Evolutionary conservation across 1,140 invertebrate genomes (phyloP), one percentile per base, ranked within the genome.

Genomic region (Musca vetustissima): DNA sequence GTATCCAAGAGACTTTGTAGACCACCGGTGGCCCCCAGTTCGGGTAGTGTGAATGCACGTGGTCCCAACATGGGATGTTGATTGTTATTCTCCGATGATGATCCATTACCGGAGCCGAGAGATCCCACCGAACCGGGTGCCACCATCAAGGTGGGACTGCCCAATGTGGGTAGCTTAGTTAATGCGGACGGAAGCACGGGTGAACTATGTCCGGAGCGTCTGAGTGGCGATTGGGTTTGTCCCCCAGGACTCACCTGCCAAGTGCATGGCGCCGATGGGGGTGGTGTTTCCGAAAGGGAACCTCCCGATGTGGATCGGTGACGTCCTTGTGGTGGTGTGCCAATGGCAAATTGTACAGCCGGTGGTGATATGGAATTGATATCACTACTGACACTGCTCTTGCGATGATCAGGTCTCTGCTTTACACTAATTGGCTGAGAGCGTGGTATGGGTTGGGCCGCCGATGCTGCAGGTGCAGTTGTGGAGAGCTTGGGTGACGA

Each of bases 331-430:
- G 94, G 94, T 36, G 94, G 93, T 50, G 94, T 94, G n/a, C 93
- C 93, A 83, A 96, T 93, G 53, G 90, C 90, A 84, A 96, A 96
- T 77, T 95, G 93, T 59, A 92, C 93, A 74, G 92, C 89, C 61
- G 95, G 94, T 69, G 95, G 94, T 64, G 94, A 96, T 48, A 97
- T 87, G 2, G 94, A 96, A 71, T 91, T 92, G 69, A 96, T 92
- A 84, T 94, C 91, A 84, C 81, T 88, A 76, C 83, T 85, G 15
- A 85, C 87, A 78, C 87, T 87, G 80, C 83, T 88, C 77, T 86
- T 85, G 67, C 86, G 84, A 72, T 89, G 87, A 77, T 90, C 88
- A 48, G 83, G 87, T 57, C 90, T 87, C 75, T 89, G 90, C 61
- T 81, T 81, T 85, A 94, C 91, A 73, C 87, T 91, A 67, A 94